Evolutionary conservation across 1,140 invertebrate genomes (phyloP).

Genomic region (Oedothorax gibbosus): DNA sequence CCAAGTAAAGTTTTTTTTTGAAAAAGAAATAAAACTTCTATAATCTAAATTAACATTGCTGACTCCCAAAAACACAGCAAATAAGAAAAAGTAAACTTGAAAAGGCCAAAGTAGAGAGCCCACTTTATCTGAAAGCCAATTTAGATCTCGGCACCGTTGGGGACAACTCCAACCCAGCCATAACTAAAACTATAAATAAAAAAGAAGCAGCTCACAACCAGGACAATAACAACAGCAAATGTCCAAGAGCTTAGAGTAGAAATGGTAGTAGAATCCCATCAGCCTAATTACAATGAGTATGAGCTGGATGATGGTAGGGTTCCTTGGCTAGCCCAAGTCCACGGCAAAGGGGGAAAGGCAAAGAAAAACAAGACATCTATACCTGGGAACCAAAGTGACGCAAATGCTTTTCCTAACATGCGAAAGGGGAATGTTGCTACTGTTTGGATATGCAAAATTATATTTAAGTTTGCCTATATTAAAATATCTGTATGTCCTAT

Average conservation of each 20-base stretch:
- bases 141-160: slow-evolving; percentile 56
- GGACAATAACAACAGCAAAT: slow-evolving; percentile 51
- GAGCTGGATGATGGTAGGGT: slow-evolving; percentile 2
- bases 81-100: neutral
- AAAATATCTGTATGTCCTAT: no score
- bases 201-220: neutral
- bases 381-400: no score
- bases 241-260: neutral
- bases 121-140: slow-evolving; percentile 59
- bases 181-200: slow-evolving; percentile 38
- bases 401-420: no score
- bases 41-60: slow-evolving; percentile 53
- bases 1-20: neutral
- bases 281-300: slow-evolving; percentile 60
- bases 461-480: no score
- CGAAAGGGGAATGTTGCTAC: no score
- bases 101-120: slow-evolving; percentile 28
- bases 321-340: slow-evolving; percentile 28
- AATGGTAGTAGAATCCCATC: slow-evolving; percentile 35
- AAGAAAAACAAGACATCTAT: slow-evolving; percentile 17
- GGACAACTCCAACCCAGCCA: slow-evolving; percentile 49
- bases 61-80: slow-evolving; percentile 11
- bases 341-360: slow-evolving; percentile 12
- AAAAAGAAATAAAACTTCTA: slow-evolving; percentile 19
- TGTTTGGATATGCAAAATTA: no score